Evolutionary conservation across 2,888 invertebrate species (phyloP).

Genomic region (Bimastos eiseni): DNA sequence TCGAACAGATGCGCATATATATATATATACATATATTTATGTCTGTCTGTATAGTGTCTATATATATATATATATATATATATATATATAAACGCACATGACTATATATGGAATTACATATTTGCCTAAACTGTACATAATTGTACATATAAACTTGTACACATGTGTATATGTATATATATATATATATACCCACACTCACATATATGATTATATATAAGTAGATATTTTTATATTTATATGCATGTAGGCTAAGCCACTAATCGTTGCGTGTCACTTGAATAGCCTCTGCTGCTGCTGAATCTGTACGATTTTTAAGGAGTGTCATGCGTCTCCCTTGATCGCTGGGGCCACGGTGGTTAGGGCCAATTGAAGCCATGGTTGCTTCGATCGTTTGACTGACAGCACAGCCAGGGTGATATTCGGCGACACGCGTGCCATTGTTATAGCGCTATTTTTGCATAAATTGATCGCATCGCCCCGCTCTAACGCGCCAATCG

Average conservation of each 20-base stretch:
- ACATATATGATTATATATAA: too few relatives aligned
- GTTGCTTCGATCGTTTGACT: not conserved
- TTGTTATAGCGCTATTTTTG: conserved; percentile 21
- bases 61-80: too few relatives aligned
- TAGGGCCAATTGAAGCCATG: not conserved
- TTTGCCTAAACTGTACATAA: too few relatives aligned
- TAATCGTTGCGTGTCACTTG: not conserved
- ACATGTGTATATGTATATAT: too few relatives aligned
- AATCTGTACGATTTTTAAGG: not conserved
- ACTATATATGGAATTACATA: too few relatives aligned
- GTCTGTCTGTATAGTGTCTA: too few relatives aligned
- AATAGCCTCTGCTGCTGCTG: not conserved
- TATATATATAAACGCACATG: too few relatives aligned
- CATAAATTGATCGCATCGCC: conserved; percentile 16
- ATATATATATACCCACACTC: too few relatives aligned
- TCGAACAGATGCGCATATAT: too few relatives aligned
- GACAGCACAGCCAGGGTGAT: not conserved
- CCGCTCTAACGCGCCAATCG: conserved; percentile 7
- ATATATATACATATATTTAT: too few relatives aligned
- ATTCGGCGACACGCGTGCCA: not conserved
- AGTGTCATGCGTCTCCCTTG: not conserved
- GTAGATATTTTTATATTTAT: too few relatives aligned
- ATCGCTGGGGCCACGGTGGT: not conserved
- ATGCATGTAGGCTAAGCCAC: not conserved
- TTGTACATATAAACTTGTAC: too few relatives aligned